A percentile compares a stretch with the other conserved stretches of the same genome.
Conservation (phyloP, 2,797 vertebrate species). For the Chiloscyllium punctatum region DNA sequence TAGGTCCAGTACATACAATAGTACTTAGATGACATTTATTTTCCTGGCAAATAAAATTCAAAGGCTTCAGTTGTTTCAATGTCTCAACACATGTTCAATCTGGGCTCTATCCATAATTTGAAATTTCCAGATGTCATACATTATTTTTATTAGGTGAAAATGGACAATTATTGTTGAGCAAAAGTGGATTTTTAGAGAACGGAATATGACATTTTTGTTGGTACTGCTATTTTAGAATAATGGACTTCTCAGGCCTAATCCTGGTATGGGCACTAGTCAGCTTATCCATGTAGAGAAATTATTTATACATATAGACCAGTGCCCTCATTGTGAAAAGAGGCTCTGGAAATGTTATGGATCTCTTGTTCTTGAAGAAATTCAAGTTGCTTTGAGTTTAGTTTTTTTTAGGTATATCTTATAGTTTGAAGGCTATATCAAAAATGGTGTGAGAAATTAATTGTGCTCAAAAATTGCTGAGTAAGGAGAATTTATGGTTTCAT, state of each 20-base stretch:
- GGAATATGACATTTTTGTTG: constrained; percentile 48
- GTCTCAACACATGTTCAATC: constrained; percentile 62
- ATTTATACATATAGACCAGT: constrained; percentile 47
- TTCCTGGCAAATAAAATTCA: constrained; percentile 32
- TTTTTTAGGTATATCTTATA: background rate
- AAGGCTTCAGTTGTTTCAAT: constrained; percentile 45
- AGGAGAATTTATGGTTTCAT: background rate
- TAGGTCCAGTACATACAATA: constrained; percentile 9
- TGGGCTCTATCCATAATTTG: constrained; percentile 62
- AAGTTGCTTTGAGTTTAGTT: background rate
- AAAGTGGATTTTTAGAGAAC: constrained; percentile 65
- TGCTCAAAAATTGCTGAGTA: background rate
- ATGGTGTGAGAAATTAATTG: background rate
- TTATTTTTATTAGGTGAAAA: constrained; percentile 70
- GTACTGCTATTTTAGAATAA: constrained; percentile 66
- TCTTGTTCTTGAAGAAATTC: background rate
- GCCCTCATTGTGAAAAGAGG: background rate
- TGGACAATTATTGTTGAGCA: constrained; percentile 70
- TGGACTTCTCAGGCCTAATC: constrained; percentile 59
- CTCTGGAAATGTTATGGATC: background rate
- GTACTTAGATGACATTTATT: constrained; percentile 31
- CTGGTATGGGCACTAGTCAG: constrained; percentile 45
- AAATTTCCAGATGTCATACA: constrained; percentile 65
- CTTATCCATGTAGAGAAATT: constrained; percentile 52
- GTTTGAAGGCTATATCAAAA: background rate